phyloP scores from a whole-genome alignment of 1,140 invertebrate species.

The Aphidius gifuensis region DNA sequence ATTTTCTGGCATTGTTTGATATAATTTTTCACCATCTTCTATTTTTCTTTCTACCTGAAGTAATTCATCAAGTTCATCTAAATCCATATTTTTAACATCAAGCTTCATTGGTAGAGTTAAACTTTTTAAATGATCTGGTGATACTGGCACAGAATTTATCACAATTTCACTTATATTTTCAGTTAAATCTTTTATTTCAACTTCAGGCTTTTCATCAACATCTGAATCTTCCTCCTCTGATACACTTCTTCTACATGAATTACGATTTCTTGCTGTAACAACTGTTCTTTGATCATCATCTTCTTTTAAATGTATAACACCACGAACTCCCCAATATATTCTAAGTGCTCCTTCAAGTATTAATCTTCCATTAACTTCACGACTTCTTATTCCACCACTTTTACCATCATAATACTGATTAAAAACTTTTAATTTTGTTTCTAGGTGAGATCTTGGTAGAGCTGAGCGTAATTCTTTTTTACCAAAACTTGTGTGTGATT shows the following conservation, averaged over 20 bases:
- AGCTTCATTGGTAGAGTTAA: slow-evolving; percentile 68
- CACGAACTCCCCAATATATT: slow-evolving; percentile 82
- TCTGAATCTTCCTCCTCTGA: slow-evolving; percentile 40
- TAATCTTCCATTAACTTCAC: slow-evolving; percentile 75
- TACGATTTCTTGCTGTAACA: slow-evolving; percentile 67
- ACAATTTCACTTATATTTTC: slow-evolving; percentile 39
- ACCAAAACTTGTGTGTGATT: slow-evolving; percentile 83
- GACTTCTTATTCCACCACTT: slow-evolving; percentile 70
- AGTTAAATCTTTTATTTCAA: slow-evolving; percentile 30
- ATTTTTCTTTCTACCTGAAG: slow-evolving; percentile 66
- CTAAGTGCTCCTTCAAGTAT: slow-evolving; percentile 76
- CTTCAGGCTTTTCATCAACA: slow-evolving; percentile 39
- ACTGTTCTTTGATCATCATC: slow-evolving; percentile 80
- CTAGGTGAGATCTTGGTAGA: slow-evolving; percentile 65
- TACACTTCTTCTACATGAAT: slow-evolving; percentile 61
- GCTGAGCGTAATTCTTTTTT: slow-evolving; percentile 60
- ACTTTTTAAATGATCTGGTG: slow-evolving; percentile 58
- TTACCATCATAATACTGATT: slow-evolving; percentile 80
- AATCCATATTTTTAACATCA: slow-evolving; percentile 63
- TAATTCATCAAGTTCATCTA: slow-evolving; percentile 70
- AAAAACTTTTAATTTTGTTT: slow-evolving; percentile 75
- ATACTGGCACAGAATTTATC: slow-evolving; percentile 46
- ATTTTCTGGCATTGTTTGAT: slow-evolving; percentile 70
- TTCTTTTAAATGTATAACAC: slow-evolving; percentile 82
- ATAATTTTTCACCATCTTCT: slow-evolving; percentile 64